phyloP scores from a whole-genome alignment of 1,140 invertebrate species.

The Pararge aegeria region DNA sequence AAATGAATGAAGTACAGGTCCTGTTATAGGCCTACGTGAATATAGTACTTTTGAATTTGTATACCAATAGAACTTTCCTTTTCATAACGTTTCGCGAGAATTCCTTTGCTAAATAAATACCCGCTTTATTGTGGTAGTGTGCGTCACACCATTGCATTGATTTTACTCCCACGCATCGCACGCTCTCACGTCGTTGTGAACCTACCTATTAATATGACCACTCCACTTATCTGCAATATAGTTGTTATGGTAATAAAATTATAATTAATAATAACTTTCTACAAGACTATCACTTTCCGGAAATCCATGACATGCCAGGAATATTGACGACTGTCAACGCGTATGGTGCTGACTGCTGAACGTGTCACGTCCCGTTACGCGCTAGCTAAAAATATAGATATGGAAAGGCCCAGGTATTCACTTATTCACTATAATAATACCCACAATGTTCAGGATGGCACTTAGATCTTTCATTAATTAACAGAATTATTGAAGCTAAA shows the following conservation, averaged over 20 bases:
- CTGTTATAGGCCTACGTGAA: no score
- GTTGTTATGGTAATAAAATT: not conserved
- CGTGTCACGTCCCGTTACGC: no score
- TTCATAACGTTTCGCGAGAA: not conserved
- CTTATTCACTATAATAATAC: no score
- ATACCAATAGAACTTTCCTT: not conserved
- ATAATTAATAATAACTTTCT: not conserved
- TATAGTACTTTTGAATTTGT: no score
- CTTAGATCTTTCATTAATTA: no score
- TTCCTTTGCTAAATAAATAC: not conserved
- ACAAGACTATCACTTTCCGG: not conserved
- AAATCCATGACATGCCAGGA: not conserved
- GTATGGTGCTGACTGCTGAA: not conserved
- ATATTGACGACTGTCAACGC: not conserved
- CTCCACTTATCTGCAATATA: not conserved
- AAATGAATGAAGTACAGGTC: no score
- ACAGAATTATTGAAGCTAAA: no score
- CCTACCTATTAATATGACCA: no score
- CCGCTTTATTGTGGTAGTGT: constrained; percentile 9
- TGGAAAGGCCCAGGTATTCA: no score
- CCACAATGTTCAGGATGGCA: no score
- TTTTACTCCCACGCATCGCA: constrained; percentile 20
- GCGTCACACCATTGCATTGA: constrained; percentile 22
- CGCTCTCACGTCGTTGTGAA: not conserved
- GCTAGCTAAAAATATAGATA: no score